These are phyloP conservation scores for Corynorhinus townsendii DNA, from an alignment of 2,113 vertebrate species.

Conservation along the genomic window DNA sequence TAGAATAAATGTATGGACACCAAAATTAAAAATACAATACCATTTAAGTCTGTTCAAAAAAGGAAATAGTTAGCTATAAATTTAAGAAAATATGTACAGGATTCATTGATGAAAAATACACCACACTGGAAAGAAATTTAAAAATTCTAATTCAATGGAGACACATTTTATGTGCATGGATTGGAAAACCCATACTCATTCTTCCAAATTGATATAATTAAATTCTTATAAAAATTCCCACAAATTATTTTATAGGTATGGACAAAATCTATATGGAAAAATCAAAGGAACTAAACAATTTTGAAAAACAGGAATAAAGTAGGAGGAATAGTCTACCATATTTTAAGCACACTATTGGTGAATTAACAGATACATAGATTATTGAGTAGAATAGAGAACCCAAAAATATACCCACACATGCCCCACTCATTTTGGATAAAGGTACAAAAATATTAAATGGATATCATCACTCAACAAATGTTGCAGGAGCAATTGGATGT, in stretches of 20 bases:
- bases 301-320: background rate
- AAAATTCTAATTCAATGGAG: background rate
- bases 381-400: background rate
- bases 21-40: background rate
- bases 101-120: background rate
- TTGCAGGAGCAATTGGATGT: background rate
- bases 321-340: background rate
- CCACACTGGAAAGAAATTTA: background rate
- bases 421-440: background rate
- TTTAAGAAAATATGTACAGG: background rate
- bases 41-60: background rate
- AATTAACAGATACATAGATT: background rate
- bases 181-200: background rate
- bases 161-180: background rate
- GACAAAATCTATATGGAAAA: background rate
- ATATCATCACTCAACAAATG: background rate
- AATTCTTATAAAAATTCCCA: background rate
- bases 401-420: background rate
- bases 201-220: background rate
- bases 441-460: background rate
- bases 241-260: background rate
- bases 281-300: background rate
- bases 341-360: background rate
- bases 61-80: background rate
- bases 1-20: background rate